phyloP scores from a whole-genome alignment of 2,113 vertebrate species.

The Phainopepla nitens region DNA sequence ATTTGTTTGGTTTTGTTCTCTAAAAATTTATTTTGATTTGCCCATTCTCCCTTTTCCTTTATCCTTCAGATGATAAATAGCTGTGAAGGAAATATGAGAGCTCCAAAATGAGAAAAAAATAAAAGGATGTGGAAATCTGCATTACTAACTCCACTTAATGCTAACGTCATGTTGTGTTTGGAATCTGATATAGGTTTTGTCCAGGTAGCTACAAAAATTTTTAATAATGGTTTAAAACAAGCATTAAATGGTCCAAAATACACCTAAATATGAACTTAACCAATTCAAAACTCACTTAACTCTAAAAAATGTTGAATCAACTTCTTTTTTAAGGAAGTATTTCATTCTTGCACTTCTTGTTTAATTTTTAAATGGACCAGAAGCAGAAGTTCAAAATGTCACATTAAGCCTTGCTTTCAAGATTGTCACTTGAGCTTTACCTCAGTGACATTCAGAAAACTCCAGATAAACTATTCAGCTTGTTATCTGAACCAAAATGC shows the following conservation, averaged over 20 bases:
- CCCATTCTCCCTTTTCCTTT: not conserved
- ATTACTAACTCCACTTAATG: not conserved
- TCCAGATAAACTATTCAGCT: not conserved
- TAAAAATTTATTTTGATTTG: not conserved
- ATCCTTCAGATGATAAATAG: not conserved
- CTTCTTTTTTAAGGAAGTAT: not conserved
- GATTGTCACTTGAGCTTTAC: not conserved
- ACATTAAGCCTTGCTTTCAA: not conserved
- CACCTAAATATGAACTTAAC: not conserved
- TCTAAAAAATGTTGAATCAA: not conserved
- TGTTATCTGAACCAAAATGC: not conserved
- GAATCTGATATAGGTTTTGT: not conserved
- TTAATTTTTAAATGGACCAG: not conserved
- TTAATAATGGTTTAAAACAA: not conserved
- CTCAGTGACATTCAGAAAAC: not conserved
- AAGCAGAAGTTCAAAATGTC: constrained; percentile 27
- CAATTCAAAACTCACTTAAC: not conserved
- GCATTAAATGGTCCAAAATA: not conserved
- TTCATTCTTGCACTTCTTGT: constrained; percentile 8
- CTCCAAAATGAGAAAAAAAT: not conserved
- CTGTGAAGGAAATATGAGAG: not conserved
- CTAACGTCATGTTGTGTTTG: not conserved
- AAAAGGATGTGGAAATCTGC: not conserved
- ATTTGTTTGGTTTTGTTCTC: not conserved
- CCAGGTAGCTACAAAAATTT: not conserved